phyloP scores from a whole-genome alignment of 2,797 vertebrate species.

The Galagoides demidoff region DNA sequence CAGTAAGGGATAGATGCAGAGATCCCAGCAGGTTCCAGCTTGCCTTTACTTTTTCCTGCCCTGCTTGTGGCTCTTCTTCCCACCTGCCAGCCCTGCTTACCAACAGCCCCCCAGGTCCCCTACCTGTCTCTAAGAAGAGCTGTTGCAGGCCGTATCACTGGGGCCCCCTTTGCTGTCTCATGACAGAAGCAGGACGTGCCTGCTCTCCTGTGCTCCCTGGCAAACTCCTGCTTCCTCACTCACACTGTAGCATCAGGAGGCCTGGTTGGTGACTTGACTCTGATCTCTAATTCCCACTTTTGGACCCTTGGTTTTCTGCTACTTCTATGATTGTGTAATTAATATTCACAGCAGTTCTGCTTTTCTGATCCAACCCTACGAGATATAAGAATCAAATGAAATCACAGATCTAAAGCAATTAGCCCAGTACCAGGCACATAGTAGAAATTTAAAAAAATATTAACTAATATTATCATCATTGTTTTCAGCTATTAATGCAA shows the following conservation, averaged over 20 bases:
- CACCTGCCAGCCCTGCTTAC: not conserved
- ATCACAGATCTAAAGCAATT: not conserved
- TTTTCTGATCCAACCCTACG: not conserved
- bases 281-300: not conserved
- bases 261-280: not conserved
- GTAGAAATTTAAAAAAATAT: not conserved
- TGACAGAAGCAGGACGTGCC: not conserved
- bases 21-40: not conserved
- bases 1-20: not conserved
- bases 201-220: not conserved
- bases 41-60: not conserved
- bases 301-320: not conserved
- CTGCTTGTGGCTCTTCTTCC: not conserved
- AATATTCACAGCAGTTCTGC: not conserved
- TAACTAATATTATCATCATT: not conserved
- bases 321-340: not conserved
- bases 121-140: not conserved
- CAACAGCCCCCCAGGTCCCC: fast-evolving
- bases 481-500: not conserved
- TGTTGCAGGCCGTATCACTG: not conserved
- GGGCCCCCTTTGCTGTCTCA: not conserved
- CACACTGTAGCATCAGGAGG: not conserved
- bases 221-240: not conserved
- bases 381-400: not conserved
- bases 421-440: not conserved